Percentiles rank a stretch among this genome's conserved stretches.
Conservation (phyloP, 2,797 vertebrate genomes). For the Crax fasciolata region DNA sequence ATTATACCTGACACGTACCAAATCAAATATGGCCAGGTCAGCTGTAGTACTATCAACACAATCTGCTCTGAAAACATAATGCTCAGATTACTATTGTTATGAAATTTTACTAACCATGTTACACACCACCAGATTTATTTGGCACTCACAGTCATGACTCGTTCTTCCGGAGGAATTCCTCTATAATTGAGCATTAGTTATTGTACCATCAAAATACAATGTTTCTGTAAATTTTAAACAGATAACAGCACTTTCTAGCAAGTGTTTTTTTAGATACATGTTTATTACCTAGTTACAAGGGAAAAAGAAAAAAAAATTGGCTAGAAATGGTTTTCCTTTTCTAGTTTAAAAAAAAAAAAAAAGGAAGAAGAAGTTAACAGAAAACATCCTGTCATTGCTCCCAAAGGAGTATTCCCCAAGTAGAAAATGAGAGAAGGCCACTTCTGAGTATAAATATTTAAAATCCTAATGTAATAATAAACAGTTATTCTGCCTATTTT, state of each 20-base stretch:
- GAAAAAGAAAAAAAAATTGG: slow-evolving; percentile 52
- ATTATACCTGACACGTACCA: background rate
- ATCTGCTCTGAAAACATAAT: slow-evolving; percentile 62
- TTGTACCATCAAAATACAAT: slow-evolving; percentile 76
- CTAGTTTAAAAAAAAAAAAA: slow-evolving; percentile 55
- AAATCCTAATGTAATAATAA: slow-evolving; percentile 48
- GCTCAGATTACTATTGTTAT: slow-evolving; percentile 78
- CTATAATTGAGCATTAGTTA: slow-evolving; percentile 80
- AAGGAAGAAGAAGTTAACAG: slow-evolving; percentile 65
- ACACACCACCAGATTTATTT: slow-evolving; percentile 79
- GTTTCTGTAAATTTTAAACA: slow-evolving; percentile 82
- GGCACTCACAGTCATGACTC: slow-evolving; percentile 77
- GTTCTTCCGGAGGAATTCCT: slow-evolving; percentile 81
- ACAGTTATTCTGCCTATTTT: background rate
- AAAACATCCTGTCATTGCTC: slow-evolving; percentile 80
- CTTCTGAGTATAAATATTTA: slow-evolving; percentile 60
- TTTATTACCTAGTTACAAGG: slow-evolving; percentile 77
- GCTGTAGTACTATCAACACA: slow-evolving; percentile 11
- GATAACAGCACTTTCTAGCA: slow-evolving; percentile 83
- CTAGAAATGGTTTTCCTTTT: slow-evolving; percentile 76
- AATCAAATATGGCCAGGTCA: background rate
- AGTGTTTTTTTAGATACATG: slow-evolving; percentile 79
- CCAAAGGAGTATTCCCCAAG: slow-evolving; percentile 61
- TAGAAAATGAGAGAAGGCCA: slow-evolving; percentile 43
- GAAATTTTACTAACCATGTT: slow-evolving; percentile 81